These are phyloP conservation scores for Percopsis omiscomaycus DNA, from an alignment of 2,797 vertebrate genomes.

Conservation along the genomic window DNA sequence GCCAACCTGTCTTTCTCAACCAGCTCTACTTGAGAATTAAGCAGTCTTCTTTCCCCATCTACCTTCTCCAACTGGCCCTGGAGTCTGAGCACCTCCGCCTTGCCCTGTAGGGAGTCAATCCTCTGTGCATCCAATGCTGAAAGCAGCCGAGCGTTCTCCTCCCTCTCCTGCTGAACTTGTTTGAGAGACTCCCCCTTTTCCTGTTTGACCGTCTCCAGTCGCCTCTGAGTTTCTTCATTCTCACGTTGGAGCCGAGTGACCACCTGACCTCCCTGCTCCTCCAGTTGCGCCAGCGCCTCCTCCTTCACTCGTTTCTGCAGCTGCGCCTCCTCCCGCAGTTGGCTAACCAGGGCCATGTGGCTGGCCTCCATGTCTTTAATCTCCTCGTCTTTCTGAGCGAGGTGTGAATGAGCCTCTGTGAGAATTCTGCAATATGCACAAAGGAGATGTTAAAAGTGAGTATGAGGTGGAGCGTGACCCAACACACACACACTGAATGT, in stretches of 20 bases:
- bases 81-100: conserved; percentile 49
- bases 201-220: conserved; percentile 62
- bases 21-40: conserved; percentile 66
- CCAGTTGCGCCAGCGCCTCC: conserved; percentile 65
- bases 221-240: conserved; percentile 48
- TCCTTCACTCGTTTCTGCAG: conserved; percentile 67
- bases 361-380: conserved; percentile 64
- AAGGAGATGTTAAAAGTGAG: conserved; percentile 11
- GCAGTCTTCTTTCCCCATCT: conserved; percentile 48
- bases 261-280: conserved; percentile 68
- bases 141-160: conserved; percentile 65
- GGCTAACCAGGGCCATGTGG: conserved; percentile 58
- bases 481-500: neutral
- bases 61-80: conserved; percentile 40
- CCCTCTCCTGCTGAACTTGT: conserved; percentile 59
- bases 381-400: conserved; percentile 79
- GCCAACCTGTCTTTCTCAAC: conserved; percentile 39
- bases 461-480: neutral
- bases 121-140: conserved; percentile 51
- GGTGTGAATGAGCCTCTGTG: conserved; percentile 78
- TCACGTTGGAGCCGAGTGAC: conserved; percentile 51
- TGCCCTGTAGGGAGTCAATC: conserved; percentile 37
- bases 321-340: conserved; percentile 71
- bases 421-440: conserved; percentile 73
- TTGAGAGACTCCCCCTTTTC: conserved; percentile 65